Evolutionary conservation across 2,888 invertebrate species (phyloP), one percentile per base, ranked within the genome.

Genomic region (Clanis bilineata): DNA sequence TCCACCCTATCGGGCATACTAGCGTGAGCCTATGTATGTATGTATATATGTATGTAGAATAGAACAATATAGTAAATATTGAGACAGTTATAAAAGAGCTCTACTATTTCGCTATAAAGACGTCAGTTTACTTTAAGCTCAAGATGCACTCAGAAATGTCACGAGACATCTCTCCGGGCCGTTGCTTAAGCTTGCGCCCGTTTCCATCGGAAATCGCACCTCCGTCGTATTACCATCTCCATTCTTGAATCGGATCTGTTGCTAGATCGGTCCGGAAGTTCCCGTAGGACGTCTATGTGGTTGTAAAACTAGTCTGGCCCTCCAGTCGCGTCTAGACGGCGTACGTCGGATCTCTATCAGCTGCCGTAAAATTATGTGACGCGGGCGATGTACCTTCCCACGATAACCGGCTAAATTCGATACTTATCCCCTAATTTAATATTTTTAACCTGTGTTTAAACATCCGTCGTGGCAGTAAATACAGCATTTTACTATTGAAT

Each of bases 271-370:
- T 89, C 77, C 63, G 70, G 69, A 64, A 66, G 63, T 65, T 71
- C 62, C 65, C 64, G 58, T 58, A 62, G 63, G 67, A 68, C 68
- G 64, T 73, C 59, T 73, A 74, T 80, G 73, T 68, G 65, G 86
- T 90, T 78, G 85, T 74, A 70, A 70, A 77, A 90, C 87, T 65
- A 79, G 87, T 91, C 84, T 86, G 81, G 84, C 72, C 72, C 74
- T 74, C 71, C 72, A 70, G 86, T 91, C 81, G 88, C 71, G 91
- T 92, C 91, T 92, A 92, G 91, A 92, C 91, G 83, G 77, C 64
- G 80, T 77, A 81, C 80, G 81, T 76, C 77, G 85, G 85, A 80
- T 88, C 83, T 74, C 86, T 87, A 88, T 88, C 89, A 85, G 82
- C 76, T 78, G 79, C 80, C 73, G 83, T 83, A 85, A 89, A 90